Base-by-base conservation (phyloP, 1,140 invertebrate genomes). In the Leptonema lineaticorne region DNA sequence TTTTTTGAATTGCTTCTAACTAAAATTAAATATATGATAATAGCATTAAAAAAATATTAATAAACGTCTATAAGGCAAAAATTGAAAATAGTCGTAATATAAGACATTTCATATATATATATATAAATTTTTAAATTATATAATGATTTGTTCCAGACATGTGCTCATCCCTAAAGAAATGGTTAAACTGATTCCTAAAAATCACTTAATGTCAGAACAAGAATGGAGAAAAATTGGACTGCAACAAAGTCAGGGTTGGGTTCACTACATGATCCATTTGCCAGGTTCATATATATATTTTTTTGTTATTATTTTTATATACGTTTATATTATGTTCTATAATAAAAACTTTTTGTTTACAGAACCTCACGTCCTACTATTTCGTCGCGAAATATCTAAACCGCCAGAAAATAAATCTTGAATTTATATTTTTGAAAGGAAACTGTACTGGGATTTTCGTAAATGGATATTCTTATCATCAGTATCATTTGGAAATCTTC, bases 151-250 rank as follows among this genome's bases (percentile, higher is more conserved):
- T 53, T 87, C 58, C 76, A 96, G 94, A 74, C 96, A 98, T 86
- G 95, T 97, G 9, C 90, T 95, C 29, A 80, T 97, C 48, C 93
- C 96, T 9, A 93, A 92, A 79, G 94, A 96, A 71, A 85, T 96
- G 79, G 91, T 90, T n/a, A 94, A 94, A 78, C 77, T 90, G 59
- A 89, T 97, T 9, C 95, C 95, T 1, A 94, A 91, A 81, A 92
- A 91, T 73, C 93, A 94, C 81, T 81, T 97, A 48, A 94, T 98
- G 90, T 86, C 90, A 1, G 95, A 98, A 81, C 81, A 86, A 26
- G 95, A 98, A 83, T 97, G 95, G 96, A 86, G 95, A 78, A 84
- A 88, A 69, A 88, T 97, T 73, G 95, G 95, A 9, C 92, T 98
- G 1, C 93, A 96, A 79, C 95, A 97, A 78, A 95, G 92, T 79